Percentiles rank a stretch among this genome's conserved stretches.
Conservation (phyloP, 2,888 invertebrate genomes). For the Sicus ferrugineus region DNA sequence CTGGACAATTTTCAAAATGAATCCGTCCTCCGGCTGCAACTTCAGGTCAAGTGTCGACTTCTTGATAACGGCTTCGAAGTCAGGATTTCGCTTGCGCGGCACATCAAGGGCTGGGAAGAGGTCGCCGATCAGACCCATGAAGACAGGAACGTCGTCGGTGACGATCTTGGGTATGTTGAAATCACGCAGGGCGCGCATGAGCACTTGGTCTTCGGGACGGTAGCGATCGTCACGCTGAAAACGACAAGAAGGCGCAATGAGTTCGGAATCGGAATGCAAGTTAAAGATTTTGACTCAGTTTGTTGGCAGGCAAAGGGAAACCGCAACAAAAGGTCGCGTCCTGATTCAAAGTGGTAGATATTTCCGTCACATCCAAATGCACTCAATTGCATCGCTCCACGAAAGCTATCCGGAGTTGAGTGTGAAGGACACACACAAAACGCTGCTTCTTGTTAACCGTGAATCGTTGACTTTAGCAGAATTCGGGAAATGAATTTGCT, state of each 20-base stretch:
- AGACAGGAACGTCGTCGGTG: slow-evolving; percentile 89
- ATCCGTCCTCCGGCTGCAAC: slow-evolving; percentile 90
- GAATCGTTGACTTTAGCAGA: too few relatives aligned
- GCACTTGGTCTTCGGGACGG: slow-evolving; percentile 89
- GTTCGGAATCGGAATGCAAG: not conserved
- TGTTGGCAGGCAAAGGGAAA: too few relatives aligned
- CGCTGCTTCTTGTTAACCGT: slow-evolving; percentile 27
- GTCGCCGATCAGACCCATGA: slow-evolving; percentile 94
- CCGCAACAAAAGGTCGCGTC: too few relatives aligned
- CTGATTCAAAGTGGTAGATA: too few relatives aligned
- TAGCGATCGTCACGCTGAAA: slow-evolving; percentile 73
- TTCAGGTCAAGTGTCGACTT: slow-evolving; percentile 82
- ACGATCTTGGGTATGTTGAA: slow-evolving; percentile 95
- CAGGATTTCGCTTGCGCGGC: slow-evolving; percentile 83
- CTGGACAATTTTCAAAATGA: slow-evolving; percentile 87
- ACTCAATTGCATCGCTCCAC: slow-evolving; percentile 16
- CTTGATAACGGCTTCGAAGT: slow-evolving; percentile 83
- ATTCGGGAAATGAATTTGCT: too few relatives aligned
- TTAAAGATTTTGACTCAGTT: too few relatives aligned
- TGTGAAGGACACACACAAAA: not conserved
- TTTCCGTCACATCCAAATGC: slow-evolving; percentile 20
- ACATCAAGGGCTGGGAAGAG: slow-evolving; percentile 92
- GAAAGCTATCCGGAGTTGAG: not conserved
- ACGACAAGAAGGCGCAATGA: not conserved
- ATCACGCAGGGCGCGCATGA: slow-evolving; percentile 92